These are phyloP conservation scores for Nymphalis polychloros DNA, from an alignment of 2,888 invertebrate species.

Conservation along the genomic window DNA sequence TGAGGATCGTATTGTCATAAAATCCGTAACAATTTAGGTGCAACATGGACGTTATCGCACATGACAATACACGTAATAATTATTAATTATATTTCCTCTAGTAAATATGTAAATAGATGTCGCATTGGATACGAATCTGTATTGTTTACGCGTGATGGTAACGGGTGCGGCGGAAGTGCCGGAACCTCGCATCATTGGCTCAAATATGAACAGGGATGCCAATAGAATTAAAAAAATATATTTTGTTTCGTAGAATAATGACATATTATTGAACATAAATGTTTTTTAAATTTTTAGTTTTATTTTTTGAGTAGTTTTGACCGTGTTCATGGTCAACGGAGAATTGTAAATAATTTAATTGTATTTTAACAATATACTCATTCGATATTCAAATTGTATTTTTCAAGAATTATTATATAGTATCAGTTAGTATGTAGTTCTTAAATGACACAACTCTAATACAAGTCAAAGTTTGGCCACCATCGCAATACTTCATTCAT, in stretches of 20 bases:
- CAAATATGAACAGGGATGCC: constrained; percentile 48
- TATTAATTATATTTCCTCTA: constrained; percentile 31
- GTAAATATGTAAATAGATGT: constrained; percentile 34
- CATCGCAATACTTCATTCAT: constrained; percentile 63
- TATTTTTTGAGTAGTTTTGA: too few species aligned
- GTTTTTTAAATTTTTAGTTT: too few species aligned
- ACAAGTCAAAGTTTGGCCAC: constrained; percentile 57
- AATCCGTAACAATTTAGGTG: background rate
- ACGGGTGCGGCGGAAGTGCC: constrained; percentile 70
- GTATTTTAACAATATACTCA: too few species aligned
- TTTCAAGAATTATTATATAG: too few species aligned
- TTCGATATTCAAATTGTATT: too few species aligned
- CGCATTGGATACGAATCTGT: constrained; percentile 56
- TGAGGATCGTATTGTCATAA: constrained; percentile 12
- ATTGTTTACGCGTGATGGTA: constrained; percentile 73
- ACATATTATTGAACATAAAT: too few species aligned
- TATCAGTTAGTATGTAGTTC: too few species aligned
- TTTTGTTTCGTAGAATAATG: background rate
- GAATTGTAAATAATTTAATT: too few species aligned
- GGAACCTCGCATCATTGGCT: constrained; percentile 79
- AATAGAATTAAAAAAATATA: constrained; percentile 17
- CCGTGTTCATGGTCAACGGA: too few species aligned
- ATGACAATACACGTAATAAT: constrained; percentile 15
- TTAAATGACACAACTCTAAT: constrained; percentile 24
- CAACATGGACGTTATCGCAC: constrained; percentile 18